Conservation (phyloP, 2,888 invertebrate genomes). For the Acanthococcus lagerstroemiae region DNA sequence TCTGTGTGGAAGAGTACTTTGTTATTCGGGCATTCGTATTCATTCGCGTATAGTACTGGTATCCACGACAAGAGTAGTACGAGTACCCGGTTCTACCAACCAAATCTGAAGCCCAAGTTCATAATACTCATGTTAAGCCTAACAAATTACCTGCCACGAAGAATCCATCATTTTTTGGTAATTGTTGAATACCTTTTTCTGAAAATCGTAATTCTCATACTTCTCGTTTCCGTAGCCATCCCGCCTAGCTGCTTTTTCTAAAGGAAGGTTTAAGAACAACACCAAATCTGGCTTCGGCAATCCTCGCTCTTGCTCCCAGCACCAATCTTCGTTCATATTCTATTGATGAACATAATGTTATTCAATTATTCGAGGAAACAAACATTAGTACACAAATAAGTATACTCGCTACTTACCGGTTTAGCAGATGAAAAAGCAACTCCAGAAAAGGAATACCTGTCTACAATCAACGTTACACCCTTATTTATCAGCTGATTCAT, state of each 20-base stretch:
- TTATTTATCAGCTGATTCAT: slow-evolving; percentile 54
- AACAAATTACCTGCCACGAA: slow-evolving; percentile 56
- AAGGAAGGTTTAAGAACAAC: slow-evolving; percentile 59
- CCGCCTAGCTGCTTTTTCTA: slow-evolving; percentile 52
- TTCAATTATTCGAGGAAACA: neutral
- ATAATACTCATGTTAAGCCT: too few species aligned
- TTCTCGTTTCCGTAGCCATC: slow-evolving; percentile 74
- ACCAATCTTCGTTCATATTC: slow-evolving; percentile 54
- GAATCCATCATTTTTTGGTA: slow-evolving; percentile 55
- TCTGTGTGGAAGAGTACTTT: too few species aligned
- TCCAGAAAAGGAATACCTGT: slow-evolving; percentile 91
- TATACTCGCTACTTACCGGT: neutral
- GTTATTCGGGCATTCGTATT: too few species aligned
- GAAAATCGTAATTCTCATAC: slow-evolving; percentile 62
- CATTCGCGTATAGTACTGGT: too few species aligned
- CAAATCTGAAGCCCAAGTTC: too few species aligned
- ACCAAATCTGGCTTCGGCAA: slow-evolving; percentile 82
- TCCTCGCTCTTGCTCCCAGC: slow-evolving; percentile 74
- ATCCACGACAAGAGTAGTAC: too few species aligned
- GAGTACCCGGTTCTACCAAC: too few species aligned
- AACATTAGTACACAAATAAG: too few species aligned
- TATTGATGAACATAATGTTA: neutral
- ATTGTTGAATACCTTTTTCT: slow-evolving; percentile 57
- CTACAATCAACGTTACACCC: slow-evolving; percentile 76
- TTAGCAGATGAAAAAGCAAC: slow-evolving; percentile 76